phyloP scores from a whole-genome alignment of 2,888 invertebrate species.

The Adelognathus sp. region DNA sequence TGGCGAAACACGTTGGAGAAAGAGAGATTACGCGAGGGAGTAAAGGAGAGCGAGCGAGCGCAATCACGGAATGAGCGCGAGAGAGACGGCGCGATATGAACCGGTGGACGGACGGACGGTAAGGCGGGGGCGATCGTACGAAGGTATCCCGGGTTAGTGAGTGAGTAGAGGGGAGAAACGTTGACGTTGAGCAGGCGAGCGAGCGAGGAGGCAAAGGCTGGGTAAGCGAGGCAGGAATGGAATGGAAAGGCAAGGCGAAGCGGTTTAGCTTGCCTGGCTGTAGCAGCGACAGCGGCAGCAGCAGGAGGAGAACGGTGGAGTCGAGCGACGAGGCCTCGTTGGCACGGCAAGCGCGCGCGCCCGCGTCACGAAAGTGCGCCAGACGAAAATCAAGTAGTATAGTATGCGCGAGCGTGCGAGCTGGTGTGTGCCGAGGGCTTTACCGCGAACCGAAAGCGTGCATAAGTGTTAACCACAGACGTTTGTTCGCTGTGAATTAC shows the following conservation, averaged over 20 bases:
- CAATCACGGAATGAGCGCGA: background rate
- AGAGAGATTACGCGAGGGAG: too few relatives aligned
- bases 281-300: conserved; percentile 44
- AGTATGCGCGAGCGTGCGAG: conserved; percentile 21
- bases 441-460: conserved; percentile 40
- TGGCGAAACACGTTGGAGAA: background rate
- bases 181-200: conserved; percentile 25
- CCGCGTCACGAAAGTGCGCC: conserved; percentile 58
- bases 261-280: conserved; percentile 56
- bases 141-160: conserved; percentile 18
- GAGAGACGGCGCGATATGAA: background rate
- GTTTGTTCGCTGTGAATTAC: background rate
- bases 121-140: conserved; percentile 21
- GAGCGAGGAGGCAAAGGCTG: conserved; percentile 50
- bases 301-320: conserved; percentile 46
- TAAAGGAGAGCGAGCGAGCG: too few relatives aligned
- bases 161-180: conserved; percentile 10
- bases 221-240: conserved; percentile 47
- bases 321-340: conserved; percentile 57
- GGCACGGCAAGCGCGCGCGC: conserved; percentile 51
- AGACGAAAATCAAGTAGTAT: conserved; percentile 39
- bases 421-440: conserved; percentile 9
- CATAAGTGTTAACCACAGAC: background rate
- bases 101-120: background rate
- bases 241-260: conserved; percentile 57